phyloP scores from a whole-genome alignment of 2,113 vertebrate species.

The Paraplagusia blochii region DNA sequence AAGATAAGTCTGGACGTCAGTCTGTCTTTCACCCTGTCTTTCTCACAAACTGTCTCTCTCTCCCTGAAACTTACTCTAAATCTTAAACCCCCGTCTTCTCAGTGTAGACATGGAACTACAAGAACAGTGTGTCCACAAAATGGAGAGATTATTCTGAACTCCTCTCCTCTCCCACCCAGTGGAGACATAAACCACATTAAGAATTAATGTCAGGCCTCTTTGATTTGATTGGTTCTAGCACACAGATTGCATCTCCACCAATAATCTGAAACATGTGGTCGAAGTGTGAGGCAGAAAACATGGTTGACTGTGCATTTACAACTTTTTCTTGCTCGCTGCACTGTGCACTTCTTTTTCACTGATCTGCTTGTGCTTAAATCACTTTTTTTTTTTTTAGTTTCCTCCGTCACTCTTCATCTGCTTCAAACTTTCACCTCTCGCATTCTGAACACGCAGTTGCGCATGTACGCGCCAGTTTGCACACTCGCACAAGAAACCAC shows the following conservation, averaged over 20 bases:
- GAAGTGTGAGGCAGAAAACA: conserved; percentile 3
- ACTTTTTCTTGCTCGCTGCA: conserved; percentile 1
- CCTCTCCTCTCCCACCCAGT: conserved; percentile 5
- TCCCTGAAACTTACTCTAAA: too few species aligned
- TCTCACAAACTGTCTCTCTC: background rate
- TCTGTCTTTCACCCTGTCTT: background rate
- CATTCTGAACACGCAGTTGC: background rate
- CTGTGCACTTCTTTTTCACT: background rate
- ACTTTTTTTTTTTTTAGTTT: background rate
- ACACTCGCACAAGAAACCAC: conserved; percentile 32
- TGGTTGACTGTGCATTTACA: conserved; percentile 26
- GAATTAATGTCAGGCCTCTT: conserved; percentile 40
- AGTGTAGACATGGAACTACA: too few species aligned
- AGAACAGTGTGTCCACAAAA: background rate
- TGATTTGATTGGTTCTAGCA: conserved; percentile 46
- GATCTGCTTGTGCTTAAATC: background rate
- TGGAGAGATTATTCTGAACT: too few species aligned
- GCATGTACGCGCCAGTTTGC: too few species aligned
- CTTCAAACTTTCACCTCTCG: conserved; percentile 15
- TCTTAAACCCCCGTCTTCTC: too few species aligned
- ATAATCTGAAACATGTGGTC: conserved; percentile 56
- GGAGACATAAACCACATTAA: conserved; percentile 33
- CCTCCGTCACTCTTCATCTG: background rate
- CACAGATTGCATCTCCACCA: conserved; percentile 38
- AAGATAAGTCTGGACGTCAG: conserved; percentile 20